phyloP scores from a whole-genome alignment of 2,113 vertebrate genomes.

The Dipodomys stephensi region DNA sequence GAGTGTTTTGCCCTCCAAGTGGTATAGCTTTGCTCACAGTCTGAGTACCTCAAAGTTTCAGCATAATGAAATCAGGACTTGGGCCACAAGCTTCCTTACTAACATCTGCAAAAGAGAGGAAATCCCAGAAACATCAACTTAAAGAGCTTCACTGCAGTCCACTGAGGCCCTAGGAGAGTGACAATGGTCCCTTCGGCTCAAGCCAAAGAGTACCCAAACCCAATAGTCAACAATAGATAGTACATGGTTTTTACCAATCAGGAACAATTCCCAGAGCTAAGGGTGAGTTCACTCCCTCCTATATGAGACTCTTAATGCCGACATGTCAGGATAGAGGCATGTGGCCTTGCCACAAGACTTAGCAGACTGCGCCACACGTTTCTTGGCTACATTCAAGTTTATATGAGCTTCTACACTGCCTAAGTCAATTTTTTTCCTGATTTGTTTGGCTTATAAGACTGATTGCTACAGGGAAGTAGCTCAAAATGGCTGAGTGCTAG shows the following conservation, averaged over 20 bases:
- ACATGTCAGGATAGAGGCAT: rapidly evolving
- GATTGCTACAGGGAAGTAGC: neutral
- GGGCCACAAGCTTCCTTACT: neutral
- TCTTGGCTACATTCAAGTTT: neutral
- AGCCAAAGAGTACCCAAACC: constrained; percentile 8
- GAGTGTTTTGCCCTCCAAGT: too few species aligned
- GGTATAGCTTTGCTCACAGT: neutral
- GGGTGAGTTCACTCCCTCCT: too few species aligned
- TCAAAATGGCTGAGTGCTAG: too few species aligned
- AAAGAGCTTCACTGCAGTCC: neutral
- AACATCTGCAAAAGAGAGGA: neutral
- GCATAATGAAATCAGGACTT: neutral
- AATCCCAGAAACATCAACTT: neutral
- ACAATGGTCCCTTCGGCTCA: neutral
- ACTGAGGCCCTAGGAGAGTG: neutral
- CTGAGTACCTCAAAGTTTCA: neutral
- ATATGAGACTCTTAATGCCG: neutral
- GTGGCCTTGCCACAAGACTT: neutral
- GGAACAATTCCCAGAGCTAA: neutral
- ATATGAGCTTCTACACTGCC: neutral
- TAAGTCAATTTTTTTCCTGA: neutral
- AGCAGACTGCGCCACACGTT: neutral
- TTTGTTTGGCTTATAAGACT: constrained; percentile 55
- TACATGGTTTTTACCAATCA: neutral
- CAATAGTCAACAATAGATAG: neutral